Percentiles rank a stretch among this genome's conserved stretches.
Conservation (phyloP, 1,140 invertebrate species). For the Diabrotica undecimpunctata region DNA sequence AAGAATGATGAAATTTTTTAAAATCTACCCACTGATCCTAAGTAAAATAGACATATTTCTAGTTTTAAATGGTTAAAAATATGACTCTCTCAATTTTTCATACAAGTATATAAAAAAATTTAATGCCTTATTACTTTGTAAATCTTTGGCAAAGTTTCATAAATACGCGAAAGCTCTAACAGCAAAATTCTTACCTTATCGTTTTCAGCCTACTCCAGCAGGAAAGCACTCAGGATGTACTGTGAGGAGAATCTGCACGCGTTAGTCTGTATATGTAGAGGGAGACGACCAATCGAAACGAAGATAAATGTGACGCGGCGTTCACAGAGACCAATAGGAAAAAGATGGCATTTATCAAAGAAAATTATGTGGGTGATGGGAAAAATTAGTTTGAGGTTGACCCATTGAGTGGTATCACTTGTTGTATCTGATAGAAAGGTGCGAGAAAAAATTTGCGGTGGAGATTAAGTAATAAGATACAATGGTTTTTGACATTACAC, state of each 20-base stretch:
- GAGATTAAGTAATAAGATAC: too few species aligned
- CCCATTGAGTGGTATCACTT: not conserved
- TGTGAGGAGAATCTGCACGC: constrained; percentile 11
- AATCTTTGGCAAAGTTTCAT: too few species aligned
- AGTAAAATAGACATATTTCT: too few species aligned
- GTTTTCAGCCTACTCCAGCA: constrained; percentile 7
- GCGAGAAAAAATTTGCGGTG: not conserved
- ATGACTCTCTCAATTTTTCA: too few species aligned
- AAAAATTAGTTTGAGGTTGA: not conserved
- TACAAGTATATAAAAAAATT: too few species aligned
- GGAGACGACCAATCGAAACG: constrained; percentile 3
- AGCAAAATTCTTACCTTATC: constrained; percentile 12
- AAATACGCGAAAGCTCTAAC: not conserved
- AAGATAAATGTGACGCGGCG: constrained; percentile 16
- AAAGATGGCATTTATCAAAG: not conserved
- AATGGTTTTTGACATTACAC: too few species aligned
- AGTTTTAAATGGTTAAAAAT: too few species aligned
- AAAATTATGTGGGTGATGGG: constrained; percentile 1
- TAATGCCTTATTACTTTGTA: too few species aligned
- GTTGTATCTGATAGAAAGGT: constrained; percentile 1
- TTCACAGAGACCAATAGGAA: not conserved
- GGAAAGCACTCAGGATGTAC: constrained; percentile 15
- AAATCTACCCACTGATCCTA: too few species aligned
- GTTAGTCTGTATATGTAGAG: constrained; percentile 12
- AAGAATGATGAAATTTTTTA: too few species aligned